These are phyloP conservation scores for Buceros bicornis DNA, from an alignment of 2,797 vertebrate species.

Conservation along the genomic window DNA sequence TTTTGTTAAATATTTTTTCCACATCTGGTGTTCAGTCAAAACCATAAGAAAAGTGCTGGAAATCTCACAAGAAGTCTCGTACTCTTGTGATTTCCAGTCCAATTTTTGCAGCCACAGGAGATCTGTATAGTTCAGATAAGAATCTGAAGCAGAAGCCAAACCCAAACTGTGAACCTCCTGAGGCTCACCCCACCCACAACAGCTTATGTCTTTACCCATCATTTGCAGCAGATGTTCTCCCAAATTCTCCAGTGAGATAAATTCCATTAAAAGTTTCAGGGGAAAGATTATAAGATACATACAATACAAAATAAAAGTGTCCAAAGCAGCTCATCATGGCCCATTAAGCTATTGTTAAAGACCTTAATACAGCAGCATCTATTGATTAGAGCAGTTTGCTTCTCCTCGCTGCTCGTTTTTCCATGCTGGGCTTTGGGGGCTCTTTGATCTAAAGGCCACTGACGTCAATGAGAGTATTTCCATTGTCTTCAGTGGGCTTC, in stretches of 20 bases:
- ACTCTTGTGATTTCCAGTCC: slow-evolving; percentile 72
- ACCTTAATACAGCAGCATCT: slow-evolving; percentile 12
- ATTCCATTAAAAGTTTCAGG: slow-evolving; percentile 66
- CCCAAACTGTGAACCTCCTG: slow-evolving; percentile 74
- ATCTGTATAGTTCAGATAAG: slow-evolving; percentile 73
- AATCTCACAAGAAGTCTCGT: slow-evolving; percentile 71
- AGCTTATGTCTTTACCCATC: slow-evolving; percentile 76
- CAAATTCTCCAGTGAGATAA: slow-evolving; percentile 67
- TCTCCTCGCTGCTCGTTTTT: slow-evolving; percentile 52
- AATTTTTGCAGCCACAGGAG: slow-evolving; percentile 74
- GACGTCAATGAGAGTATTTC: slow-evolving; percentile 61
- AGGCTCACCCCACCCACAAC: slow-evolving; percentile 75
- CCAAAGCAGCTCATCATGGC: slow-evolving; percentile 38
- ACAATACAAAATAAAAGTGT: slow-evolving; percentile 45
- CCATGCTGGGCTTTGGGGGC: slow-evolving; percentile 47
- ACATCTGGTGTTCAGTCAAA: slow-evolving; percentile 76
- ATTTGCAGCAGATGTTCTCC: slow-evolving; percentile 76
- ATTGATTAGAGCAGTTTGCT: slow-evolving; percentile 59
- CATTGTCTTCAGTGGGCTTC: slow-evolving; percentile 58
- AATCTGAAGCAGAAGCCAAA: slow-evolving; percentile 75
- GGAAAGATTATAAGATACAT: slow-evolving; percentile 55
- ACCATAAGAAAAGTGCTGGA: slow-evolving; percentile 73
- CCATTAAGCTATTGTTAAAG: slow-evolving; percentile 59
- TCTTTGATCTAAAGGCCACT: slow-evolving; percentile 71
- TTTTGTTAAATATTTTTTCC: slow-evolving; percentile 75